phyloP scores from a whole-genome alignment of 2,888 invertebrate species.

The Sarcophaga rosellei region DNA sequence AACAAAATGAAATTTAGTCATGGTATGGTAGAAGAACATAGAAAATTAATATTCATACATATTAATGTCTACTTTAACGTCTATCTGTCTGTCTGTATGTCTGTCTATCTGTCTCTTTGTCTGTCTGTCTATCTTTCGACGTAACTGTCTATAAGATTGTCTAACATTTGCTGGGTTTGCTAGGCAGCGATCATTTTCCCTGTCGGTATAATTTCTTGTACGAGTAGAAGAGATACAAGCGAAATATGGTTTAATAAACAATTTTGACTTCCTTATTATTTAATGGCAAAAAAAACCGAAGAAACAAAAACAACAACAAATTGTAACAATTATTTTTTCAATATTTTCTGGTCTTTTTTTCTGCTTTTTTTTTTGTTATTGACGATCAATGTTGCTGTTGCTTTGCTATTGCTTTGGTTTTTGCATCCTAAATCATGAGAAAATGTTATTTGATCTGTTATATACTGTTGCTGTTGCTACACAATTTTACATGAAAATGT shows the following conservation, averaged over 20 bases:
- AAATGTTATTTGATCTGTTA: slow-evolving; percentile 51
- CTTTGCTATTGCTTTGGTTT: background rate
- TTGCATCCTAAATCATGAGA: slow-evolving; percentile 52
- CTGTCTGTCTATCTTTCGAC: slow-evolving; percentile 6
- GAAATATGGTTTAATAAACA: slow-evolving; percentile 57
- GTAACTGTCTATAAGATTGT: slow-evolving; percentile 6
- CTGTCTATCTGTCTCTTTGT: background rate
- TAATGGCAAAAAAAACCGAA: slow-evolving; percentile 24
- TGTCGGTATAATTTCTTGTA: slow-evolving; percentile 24
- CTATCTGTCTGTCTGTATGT: background rate
- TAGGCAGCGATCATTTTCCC: background rate
- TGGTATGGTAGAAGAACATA: background rate
- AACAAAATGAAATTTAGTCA: too few species aligned
- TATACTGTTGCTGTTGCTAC: background rate
- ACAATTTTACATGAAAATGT: slow-evolving; percentile 9
- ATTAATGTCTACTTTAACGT: slow-evolving; percentile 39
- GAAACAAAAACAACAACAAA: slow-evolving; percentile 29
- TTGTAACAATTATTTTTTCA: slow-evolving; percentile 49
- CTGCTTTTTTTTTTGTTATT: background rate
- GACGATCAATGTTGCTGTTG: background rate
- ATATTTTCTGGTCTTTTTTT: background rate
- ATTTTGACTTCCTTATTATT: slow-evolving; percentile 64
- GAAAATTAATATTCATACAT: slow-evolving; percentile 54
- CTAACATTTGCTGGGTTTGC: background rate
- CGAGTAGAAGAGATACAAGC: slow-evolving; percentile 31